These are phyloP conservation scores for Collichthys lucidus DNA, from an alignment of 2,113 vertebrate genomes.

Conservation along the genomic window DNA sequence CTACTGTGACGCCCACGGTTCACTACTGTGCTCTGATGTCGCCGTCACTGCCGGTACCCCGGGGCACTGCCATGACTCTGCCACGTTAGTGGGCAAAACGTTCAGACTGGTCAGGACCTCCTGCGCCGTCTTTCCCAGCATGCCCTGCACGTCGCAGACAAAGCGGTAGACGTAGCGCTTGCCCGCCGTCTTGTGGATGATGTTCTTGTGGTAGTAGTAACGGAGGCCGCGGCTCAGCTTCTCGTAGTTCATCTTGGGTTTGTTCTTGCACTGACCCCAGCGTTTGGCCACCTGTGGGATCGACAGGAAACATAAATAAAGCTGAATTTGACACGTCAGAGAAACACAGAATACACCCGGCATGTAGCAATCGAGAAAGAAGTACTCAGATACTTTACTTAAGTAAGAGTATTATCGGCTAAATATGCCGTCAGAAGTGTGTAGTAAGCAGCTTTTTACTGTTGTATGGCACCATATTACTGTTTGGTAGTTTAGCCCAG, in stretches of 20 bases:
- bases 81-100: constrained; percentile 56
- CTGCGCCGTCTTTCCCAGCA: constrained; percentile 84
- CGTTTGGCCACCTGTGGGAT: constrained; percentile 85
- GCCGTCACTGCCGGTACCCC: neutral
- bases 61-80: constrained; percentile 61
- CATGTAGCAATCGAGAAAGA: neutral
- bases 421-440: neutral
- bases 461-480: no score
- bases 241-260: constrained; percentile 92
- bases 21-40: constrained; percentile 63
- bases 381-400: neutral
- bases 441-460: no score
- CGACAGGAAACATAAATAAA: constrained; percentile 1
- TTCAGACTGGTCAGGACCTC: constrained; percentile 84
- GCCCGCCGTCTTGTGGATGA: constrained; percentile 90
- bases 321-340: neutral
- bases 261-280: constrained; percentile 91
- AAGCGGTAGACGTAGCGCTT: constrained; percentile 91
- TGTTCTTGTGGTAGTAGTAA: constrained; percentile 92
- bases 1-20: constrained; percentile 71
- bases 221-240: constrained; percentile 90
- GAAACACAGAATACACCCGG: neutral
- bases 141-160: constrained; percentile 86
- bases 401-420: neutral
- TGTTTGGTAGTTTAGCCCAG: neutral